A percentile compares a stretch with the other conserved stretches of the same genome.
Evolutionary conservation across 2,888 invertebrate genomes (phyloP).

Genomic region (Temnothorax rugatulus): DNA sequence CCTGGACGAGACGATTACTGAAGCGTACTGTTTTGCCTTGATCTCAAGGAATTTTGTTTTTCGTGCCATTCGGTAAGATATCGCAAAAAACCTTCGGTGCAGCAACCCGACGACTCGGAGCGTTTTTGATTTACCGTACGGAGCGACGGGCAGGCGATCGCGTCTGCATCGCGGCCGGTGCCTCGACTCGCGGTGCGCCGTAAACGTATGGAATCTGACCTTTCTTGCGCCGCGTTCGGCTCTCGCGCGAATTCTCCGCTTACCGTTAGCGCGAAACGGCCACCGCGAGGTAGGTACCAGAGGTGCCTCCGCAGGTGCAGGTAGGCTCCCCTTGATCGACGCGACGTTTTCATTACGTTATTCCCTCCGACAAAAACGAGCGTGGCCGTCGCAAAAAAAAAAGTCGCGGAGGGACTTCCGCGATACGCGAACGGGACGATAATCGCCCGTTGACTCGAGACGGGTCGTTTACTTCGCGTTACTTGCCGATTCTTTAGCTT

Average conservation of each 20-base stretch:
- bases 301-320: not conserved
- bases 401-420: not conserved
- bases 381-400: not conserved
- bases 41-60: not conserved
- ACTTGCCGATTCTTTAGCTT: not conserved
- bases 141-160: not conserved
- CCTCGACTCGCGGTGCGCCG: slow-evolving; percentile 10
- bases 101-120: not conserved
- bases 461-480: not conserved
- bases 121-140: slow-evolving; percentile 3
- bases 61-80: not conserved
- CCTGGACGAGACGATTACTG: not conserved
- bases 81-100: too few relatives aligned
- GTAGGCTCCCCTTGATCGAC: not conserved
- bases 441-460: not conserved
- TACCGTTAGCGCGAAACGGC: slow-evolving; percentile 34
- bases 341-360: slow-evolving; percentile 6
- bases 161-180: slow-evolving; percentile 6
- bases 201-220: slow-evolving; percentile 49
- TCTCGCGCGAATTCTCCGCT: slow-evolving; percentile 37
- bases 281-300: not conserved
- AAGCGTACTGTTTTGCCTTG: not conserved
- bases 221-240: slow-evolving; percentile 19
- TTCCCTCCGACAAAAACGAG: not conserved
- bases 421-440: not conserved